These are phyloP conservation scores for Amphipyra berbera DNA, from an alignment of 2,888 invertebrate species.

Conservation along the genomic window DNA sequence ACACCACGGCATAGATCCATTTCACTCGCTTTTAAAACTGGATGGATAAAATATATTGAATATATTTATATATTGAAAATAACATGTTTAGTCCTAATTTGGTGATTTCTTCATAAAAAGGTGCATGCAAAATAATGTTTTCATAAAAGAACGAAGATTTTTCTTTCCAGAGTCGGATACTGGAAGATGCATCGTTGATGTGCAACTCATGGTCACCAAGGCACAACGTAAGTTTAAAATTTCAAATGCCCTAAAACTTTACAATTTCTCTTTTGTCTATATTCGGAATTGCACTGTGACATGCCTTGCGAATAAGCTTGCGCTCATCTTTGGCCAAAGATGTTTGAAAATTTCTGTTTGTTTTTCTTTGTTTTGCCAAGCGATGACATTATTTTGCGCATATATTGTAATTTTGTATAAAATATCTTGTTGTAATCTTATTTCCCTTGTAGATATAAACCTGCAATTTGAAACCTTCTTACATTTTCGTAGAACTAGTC, in stretches of 20 bases:
- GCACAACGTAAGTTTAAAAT: constrained; percentile 94
- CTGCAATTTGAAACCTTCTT: constrained; percentile 4
- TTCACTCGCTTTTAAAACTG: too few species aligned
- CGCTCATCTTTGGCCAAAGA: constrained; percentile 85
- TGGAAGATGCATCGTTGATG: constrained; percentile 97
- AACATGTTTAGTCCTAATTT: background rate
- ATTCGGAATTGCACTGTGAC: constrained; percentile 29
- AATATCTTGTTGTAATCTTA: constrained; percentile 8
- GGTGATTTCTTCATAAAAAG: constrained; percentile 6
- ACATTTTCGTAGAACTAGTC: constrained; percentile 32
- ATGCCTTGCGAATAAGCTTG: constrained; percentile 74
- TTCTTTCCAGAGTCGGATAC: constrained; percentile 95
- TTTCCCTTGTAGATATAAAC: constrained; percentile 19
- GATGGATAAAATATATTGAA: too few species aligned
- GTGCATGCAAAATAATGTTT: constrained; percentile 63
- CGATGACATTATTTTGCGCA: constrained; percentile 35
- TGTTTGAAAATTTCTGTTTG: constrained; percentile 32
- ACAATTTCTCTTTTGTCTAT: constrained; percentile 3
- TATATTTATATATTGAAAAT: too few species aligned
- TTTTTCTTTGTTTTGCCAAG: constrained; percentile 39
- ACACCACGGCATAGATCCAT: too few species aligned
- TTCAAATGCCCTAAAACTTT: background rate
- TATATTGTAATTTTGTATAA: constrained; percentile 21
- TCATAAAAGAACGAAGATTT: constrained; percentile 70
- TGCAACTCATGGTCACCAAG: constrained; percentile 97